Percentiles rank a stretch among this genome's conserved stretches.
phyloP scores from a whole-genome alignment of 2,888 invertebrate species.

The Charanyca ferruginea region DNA sequence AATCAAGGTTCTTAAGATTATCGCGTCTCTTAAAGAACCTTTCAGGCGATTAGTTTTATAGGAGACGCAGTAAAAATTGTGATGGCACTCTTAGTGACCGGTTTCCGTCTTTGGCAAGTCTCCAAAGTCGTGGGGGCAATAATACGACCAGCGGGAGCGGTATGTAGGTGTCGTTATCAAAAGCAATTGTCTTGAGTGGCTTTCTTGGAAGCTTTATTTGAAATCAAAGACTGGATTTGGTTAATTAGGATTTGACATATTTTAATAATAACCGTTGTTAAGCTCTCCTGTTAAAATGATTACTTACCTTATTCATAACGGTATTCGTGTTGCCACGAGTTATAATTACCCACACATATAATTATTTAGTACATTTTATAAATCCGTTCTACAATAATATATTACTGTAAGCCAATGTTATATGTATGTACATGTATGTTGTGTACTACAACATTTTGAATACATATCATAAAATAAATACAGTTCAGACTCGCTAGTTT shows the following conservation, averaged over 20 bases:
- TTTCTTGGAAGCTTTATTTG: conserved; percentile 6
- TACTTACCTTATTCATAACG: too few species aligned
- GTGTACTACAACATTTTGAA: not conserved
- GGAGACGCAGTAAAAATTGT: conserved; percentile 57
- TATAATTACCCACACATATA: too few species aligned
- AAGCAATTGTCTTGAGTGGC: conserved; percentile 18
- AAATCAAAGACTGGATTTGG: not conserved
- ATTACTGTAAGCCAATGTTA: too few species aligned
- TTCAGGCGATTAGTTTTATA: conserved; percentile 69
- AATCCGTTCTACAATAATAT: too few species aligned
- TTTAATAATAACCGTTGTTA: not conserved
- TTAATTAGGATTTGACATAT: not conserved
- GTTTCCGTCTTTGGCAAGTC: conserved; percentile 36
- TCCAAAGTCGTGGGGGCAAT: conserved; percentile 25
- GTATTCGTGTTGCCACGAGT: too few species aligned
- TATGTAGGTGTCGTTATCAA: conserved; percentile 6
- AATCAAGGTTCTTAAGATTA: conserved; percentile 26
- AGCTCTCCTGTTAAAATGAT: too few species aligned
- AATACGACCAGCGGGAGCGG: conserved; percentile 1
- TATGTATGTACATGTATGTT: too few species aligned
- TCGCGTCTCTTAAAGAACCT: conserved; percentile 53
- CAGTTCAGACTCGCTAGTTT: not conserved
- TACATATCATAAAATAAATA: not conserved
- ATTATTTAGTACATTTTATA: too few species aligned
- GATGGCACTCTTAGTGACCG: conserved; percentile 52